These are phyloP conservation scores for Lepus americanus DNA, from an alignment of 2,113 vertebrate genomes.

Conservation along the genomic window DNA sequence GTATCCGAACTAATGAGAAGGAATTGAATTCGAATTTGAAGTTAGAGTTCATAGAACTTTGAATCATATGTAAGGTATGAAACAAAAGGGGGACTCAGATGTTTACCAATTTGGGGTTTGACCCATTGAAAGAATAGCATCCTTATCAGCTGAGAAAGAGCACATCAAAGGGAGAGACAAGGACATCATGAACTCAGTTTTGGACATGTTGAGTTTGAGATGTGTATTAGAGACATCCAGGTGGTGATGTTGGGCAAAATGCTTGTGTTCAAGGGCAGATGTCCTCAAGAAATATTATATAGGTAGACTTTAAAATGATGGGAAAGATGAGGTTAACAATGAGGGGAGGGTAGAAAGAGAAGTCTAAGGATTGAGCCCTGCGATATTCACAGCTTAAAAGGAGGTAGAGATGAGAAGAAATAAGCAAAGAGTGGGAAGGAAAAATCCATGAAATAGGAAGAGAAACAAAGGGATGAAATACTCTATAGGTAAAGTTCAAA, in stretches of 20 bases:
- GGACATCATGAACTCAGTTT: not conserved
- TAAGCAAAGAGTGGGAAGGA: not conserved
- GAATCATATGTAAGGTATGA: not conserved
- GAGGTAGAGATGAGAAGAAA: not conserved
- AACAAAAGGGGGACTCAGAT: not conserved
- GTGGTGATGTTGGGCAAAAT: not conserved
- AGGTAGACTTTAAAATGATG: not conserved
- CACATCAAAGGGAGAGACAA: not conserved
- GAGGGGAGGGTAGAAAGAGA: not conserved
- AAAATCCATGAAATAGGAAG: not conserved
- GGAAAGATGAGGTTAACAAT: not conserved
- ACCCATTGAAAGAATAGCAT: not conserved
- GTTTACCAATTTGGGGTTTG: not conserved
- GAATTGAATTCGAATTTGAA: not conserved
- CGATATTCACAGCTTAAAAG: not conserved
- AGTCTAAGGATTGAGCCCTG: not conserved
- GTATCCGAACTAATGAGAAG: not conserved
- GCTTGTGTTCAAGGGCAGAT: not conserved
- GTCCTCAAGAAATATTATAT: not conserved
- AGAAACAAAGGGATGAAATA: not conserved
- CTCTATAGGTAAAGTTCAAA: not conserved
- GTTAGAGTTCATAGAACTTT: not conserved
- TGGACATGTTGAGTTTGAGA: not conserved
- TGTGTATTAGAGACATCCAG: not conserved
- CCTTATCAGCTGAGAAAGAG: not conserved